Evolutionary conservation across 1,140 invertebrate species (phyloP), one percentile per base, ranked within the genome.

Genomic region (Pogonus chalceus): DNA sequence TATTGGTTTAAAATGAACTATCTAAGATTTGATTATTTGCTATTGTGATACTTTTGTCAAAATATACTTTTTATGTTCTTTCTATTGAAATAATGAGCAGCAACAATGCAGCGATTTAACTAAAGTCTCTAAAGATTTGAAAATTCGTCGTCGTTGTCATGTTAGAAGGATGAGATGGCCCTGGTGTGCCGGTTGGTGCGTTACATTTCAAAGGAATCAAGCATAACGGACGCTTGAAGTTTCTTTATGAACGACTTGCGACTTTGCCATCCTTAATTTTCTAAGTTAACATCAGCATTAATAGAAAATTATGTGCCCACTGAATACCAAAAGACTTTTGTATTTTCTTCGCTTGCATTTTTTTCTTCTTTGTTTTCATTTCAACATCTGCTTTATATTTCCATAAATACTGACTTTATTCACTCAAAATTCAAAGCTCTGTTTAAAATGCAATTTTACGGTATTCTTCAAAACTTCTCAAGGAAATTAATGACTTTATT

Each of bases 301-400:
- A 43, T 43, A 43, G 37, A 43, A 43, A 43, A 43, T 43, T 43
- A 43, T 43, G 18, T 43, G 37, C 37, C 37, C 37, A 43, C 37
- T 43, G 37, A 43, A 43, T 43, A 12, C 37, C 37, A 43, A 43
- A 43, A 43, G 37, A 18, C 37, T 43, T 43, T 43, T 43, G 37
- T 43, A 43, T 43, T 43, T 43, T 43, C n/a, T n/a, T n/a, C 37
- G 9, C 37, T 12, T 18, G 7, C 37, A 18, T 43, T 43, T 18
- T 31, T 31, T 4, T 12, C 18, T 43, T 43, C 18, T 43, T 43
- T 7, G 7, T 43, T 43, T 16, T 43, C 18, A 7, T 10, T 43
- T 43, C 18, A 43, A 43, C 37, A 43, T 43, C 18, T 43, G 7
- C 37, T 43, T 43, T 43, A 16, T 43, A 43, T 43, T 43, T 43